These are phyloP conservation scores for Drosophila biarmipes DNA, from an alignment of 1,140 invertebrate species.

Conservation along the genomic window DNA sequence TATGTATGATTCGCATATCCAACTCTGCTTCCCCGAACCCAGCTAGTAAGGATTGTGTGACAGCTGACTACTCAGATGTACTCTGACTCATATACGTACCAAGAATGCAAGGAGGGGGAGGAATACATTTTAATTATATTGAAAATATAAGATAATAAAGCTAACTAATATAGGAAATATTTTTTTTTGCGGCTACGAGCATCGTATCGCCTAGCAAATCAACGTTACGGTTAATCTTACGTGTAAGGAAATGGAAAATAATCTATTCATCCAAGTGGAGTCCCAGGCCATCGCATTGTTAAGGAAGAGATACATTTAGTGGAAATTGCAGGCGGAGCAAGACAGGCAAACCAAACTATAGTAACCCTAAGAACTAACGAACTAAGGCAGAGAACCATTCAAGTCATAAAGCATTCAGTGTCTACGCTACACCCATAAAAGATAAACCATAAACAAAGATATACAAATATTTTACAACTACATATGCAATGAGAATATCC, in stretches of 20 bases:
- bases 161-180: conserved; percentile 53
- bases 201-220: conserved; percentile 67
- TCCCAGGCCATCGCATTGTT: conserved; percentile 24
- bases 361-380: conserved; percentile 44
- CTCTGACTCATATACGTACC: conserved; percentile 60
- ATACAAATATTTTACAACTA: conserved; percentile 44
- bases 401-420: conserved; percentile 73
- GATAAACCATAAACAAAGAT: conserved; percentile 26
- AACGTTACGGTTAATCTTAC: conserved; percentile 58
- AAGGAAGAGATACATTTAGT: conserved; percentile 34
- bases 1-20: conserved; percentile 49
- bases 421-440: conserved; percentile 68
- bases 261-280: conserved; percentile 20
- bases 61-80: conserved; percentile 52
- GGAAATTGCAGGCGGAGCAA: conserved; percentile 8
- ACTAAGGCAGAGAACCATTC: conserved; percentile 44
- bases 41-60: conserved; percentile 2
- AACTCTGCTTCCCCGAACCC: not conserved
- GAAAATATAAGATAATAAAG: conserved; percentile 24
- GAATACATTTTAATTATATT: conserved; percentile 52
- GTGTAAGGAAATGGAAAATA: conserved; percentile 28
- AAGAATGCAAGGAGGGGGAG: conserved; percentile 2
- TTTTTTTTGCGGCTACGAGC: conserved; percentile 52
- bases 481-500: conserved; percentile 45
- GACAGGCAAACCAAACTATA: conserved; percentile 29